phyloP scores from a whole-genome alignment of 92 coral and sea anemone genomes.

The Zoanthus sansibaricus region DNA sequence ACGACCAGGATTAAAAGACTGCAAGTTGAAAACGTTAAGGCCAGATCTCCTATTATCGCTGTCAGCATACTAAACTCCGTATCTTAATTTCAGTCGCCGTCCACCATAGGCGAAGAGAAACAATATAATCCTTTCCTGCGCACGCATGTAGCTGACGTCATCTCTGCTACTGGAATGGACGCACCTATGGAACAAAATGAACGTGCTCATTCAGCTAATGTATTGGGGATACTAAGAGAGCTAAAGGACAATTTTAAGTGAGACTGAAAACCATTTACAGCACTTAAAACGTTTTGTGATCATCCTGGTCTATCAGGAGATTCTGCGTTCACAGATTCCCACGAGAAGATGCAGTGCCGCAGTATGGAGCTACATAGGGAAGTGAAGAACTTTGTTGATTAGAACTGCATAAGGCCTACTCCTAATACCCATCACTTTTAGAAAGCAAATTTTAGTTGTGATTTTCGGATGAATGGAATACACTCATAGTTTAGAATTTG shows the following conservation, averaged over 20 bases:
- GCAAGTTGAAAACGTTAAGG: too few species aligned
- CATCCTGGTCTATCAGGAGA: not conserved
- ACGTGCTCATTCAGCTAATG: slow-evolving; percentile 53
- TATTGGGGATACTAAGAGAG: slow-evolving; percentile 59
- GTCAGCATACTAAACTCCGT: not conserved
- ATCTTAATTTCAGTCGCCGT: slow-evolving; percentile 57
- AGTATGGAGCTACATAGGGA: not conserved
- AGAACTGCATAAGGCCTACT: too few species aligned
- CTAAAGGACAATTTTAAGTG: slow-evolving; percentile 69
- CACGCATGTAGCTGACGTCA: slow-evolving; percentile 65
- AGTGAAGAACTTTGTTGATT: too few species aligned
- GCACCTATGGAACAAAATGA: slow-evolving; percentile 55
- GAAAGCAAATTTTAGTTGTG: too few species aligned
- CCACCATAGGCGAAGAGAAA: slow-evolving; percentile 76
- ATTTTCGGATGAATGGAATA: too few species aligned
- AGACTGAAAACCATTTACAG: not conserved
- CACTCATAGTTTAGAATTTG: too few species aligned
- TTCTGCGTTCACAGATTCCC: not conserved
- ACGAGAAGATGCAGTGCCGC: not conserved
- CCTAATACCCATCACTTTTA: too few species aligned
- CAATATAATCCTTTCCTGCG: slow-evolving; percentile 75
- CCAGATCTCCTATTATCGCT: not conserved
- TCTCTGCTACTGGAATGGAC: slow-evolving; percentile 64
- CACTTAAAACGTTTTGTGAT: not conserved
- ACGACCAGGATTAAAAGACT: not conserved